A percentile compares a stretch with the other conserved stretches of the same genome.
Evolutionary conservation across 2,797 vertebrate genomes (phyloP).

Genomic region (Anguilla pacifica): DNA sequence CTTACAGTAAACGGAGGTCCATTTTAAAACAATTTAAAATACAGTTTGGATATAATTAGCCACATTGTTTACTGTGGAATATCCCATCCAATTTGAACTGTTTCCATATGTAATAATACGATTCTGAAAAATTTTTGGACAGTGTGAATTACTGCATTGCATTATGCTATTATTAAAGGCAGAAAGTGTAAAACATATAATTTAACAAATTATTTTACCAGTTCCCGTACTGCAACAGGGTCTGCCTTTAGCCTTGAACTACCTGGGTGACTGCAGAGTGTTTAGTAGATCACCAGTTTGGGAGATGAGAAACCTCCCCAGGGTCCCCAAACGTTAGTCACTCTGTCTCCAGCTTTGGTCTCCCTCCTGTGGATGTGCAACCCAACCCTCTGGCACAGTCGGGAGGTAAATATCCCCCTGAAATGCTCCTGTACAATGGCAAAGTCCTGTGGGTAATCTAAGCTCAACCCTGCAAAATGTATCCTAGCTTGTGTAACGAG

Average conservation of each 20-base stretch:
- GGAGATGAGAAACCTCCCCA: not conserved
- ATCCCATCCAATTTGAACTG: not conserved
- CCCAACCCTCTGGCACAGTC: not conserved
- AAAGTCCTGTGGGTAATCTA: constrained; percentile 20
- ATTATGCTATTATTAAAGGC: not conserved
- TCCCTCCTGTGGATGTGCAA: not conserved
- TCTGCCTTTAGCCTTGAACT: not conserved
- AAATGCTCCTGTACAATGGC: constrained; percentile 16
- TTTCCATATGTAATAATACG: not conserved
- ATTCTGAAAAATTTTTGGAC: not conserved
- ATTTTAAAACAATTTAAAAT: not conserved
- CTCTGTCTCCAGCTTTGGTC: not conserved
- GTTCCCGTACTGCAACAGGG: not conserved
- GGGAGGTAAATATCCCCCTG: constrained; percentile 2
- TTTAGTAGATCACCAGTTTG: not conserved
- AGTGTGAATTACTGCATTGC: not conserved
- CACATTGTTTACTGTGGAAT: not conserved
- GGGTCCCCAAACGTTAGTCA: not conserved
- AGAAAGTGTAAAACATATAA: not conserved
- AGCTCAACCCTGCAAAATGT: constrained; percentile 12
- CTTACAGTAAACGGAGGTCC: not conserved
- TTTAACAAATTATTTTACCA: not conserved
- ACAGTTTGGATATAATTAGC: not conserved
- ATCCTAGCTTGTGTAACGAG: not conserved
- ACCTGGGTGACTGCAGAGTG: not conserved